Evolutionary conservation across 2,888 invertebrate genomes (phyloP).

Genomic region (Mechanitis mazaeus): DNA sequence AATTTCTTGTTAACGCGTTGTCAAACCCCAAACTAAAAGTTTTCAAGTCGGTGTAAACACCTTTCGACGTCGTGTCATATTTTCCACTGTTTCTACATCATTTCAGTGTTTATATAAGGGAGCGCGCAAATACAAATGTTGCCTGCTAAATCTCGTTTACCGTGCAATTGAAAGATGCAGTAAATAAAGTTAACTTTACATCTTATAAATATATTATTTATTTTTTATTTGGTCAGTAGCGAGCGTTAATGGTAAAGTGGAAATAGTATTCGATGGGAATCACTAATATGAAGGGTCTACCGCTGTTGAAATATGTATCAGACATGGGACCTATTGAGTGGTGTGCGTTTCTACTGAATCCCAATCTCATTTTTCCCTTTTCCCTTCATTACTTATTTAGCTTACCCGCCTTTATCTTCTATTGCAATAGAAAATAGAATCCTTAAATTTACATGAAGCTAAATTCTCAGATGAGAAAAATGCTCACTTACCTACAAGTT

Average conservation of each 20-base stretch:
- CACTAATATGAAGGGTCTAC: slow-evolving; percentile 1
- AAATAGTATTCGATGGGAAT: slow-evolving; percentile 1
- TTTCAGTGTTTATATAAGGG: slow-evolving; percentile 34
- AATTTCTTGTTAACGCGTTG: slow-evolving; percentile 35
- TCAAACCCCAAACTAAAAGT: slow-evolving; percentile 38
- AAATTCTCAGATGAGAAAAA: slow-evolving; percentile 48
- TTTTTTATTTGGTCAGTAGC: background rate
- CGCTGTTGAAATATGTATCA: slow-evolving; percentile 16
- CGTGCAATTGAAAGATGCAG: slow-evolving; percentile 16
- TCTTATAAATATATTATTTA: background rate
- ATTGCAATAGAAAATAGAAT: slow-evolving; percentile 29
- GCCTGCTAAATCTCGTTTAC: slow-evolving; percentile 20
- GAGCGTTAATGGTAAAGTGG: background rate
- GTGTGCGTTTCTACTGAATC: slow-evolving; percentile 21
- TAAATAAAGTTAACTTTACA: background rate
- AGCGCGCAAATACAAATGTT: slow-evolving; percentile 25
- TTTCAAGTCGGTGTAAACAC: slow-evolving; percentile 41
- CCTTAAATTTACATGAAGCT: slow-evolving; percentile 38
- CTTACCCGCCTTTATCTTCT: slow-evolving; percentile 27
- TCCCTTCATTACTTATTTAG: slow-evolving; percentile 34
- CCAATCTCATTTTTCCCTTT: slow-evolving; percentile 30
- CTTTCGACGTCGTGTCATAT: slow-evolving; percentile 41
- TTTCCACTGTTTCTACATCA: slow-evolving; percentile 36
- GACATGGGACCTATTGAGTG: slow-evolving; percentile 16
- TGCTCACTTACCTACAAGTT: slow-evolving; percentile 52